Evolutionary conservation across 2,888 invertebrate species (phyloP), one percentile per base, ranked within the genome.

Genomic region (Stenotaenia linearis): DNA sequence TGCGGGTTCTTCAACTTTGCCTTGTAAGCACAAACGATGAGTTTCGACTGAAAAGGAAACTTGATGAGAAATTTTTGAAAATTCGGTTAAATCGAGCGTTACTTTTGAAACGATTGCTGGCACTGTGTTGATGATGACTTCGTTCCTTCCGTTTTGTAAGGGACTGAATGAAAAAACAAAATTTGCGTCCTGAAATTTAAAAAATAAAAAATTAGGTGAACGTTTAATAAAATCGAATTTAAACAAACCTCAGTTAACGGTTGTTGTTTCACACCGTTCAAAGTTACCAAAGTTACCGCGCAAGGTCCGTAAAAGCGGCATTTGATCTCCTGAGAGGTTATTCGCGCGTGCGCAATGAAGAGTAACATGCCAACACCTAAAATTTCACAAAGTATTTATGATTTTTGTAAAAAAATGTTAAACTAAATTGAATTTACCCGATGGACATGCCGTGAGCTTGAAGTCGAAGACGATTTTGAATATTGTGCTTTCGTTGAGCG

Each of bases 151-250:
- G 78, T 83, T 82, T 21, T 83, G 81, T 28, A 86, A 81, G 1
- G 86, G 86, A 78, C 84, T 83, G 80, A 85, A 86, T 32, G 85
- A 84, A 81, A 85, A 80, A 18, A 85, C 85, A 83, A 85, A 86
- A 80, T 85, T 85, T 32, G 83, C 83, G 50, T 85, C 84, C 85
- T 85, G 82, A 15, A 83, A 83, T 40, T 35, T 56, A 45, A 80
- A 23, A 78, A 78, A 50, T 9, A n/a, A 78, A n/a, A 50, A 25
- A 50, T 9, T 10, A 21, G 6, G 4, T 10, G 18, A 75, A n/a
- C 18, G 18, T 6, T 28, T 6, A 75, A 6, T 23, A 6, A 9
- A 9, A n/a, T 77, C n/a, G 4, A 32, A 77, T 28, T 23, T 28
- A 6, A 4, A 77, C 50, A 50, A 21, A 78, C 78, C 78, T 78